Evolutionary conservation across 2,797 vertebrate genomes (phyloP).

Genomic region (Falco columbarius): DNA sequence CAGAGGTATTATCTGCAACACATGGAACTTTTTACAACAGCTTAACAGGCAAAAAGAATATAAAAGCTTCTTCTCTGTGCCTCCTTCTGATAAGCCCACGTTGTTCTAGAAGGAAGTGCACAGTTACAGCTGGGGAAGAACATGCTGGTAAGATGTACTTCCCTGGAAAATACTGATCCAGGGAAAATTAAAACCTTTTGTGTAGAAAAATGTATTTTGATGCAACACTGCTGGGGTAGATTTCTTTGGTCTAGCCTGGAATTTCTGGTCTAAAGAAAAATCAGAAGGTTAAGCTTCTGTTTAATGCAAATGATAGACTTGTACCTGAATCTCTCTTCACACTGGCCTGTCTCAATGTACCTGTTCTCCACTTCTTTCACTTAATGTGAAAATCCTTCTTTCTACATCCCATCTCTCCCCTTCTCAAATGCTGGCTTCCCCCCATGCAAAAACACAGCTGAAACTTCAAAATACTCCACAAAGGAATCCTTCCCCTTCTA

Average conservation of each 20-base stretch:
- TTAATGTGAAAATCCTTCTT: not conserved
- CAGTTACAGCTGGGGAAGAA: not conserved
- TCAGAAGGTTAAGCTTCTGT: not conserved
- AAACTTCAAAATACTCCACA: not conserved
- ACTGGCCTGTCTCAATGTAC: not conserved
- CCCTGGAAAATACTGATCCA: not conserved
- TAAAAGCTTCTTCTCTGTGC: not conserved
- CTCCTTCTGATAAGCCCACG: not conserved
- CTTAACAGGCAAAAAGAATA: not conserved
- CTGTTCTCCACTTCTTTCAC: not conserved
- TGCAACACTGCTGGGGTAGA: not conserved
- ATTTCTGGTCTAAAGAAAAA: not conserved
- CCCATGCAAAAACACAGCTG: not conserved
- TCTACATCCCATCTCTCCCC: not conserved
- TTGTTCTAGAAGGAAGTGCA: not conserved
- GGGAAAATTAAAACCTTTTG: not conserved
- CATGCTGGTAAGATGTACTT: not conserved
- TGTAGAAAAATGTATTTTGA: not conserved
- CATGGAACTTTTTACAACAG: not conserved
- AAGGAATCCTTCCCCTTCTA: not conserved
- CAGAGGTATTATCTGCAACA: not conserved
- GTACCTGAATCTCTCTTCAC: not conserved
- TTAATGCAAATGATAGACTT: not conserved
- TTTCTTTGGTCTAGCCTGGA: not conserved
- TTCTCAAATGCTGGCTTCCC: not conserved